A percentile compares a stretch with the other conserved stretches of the same genome.
Evolutionary conservation across 2,113 vertebrate genomes (phyloP).

Genomic region (Upupa epops): DNA sequence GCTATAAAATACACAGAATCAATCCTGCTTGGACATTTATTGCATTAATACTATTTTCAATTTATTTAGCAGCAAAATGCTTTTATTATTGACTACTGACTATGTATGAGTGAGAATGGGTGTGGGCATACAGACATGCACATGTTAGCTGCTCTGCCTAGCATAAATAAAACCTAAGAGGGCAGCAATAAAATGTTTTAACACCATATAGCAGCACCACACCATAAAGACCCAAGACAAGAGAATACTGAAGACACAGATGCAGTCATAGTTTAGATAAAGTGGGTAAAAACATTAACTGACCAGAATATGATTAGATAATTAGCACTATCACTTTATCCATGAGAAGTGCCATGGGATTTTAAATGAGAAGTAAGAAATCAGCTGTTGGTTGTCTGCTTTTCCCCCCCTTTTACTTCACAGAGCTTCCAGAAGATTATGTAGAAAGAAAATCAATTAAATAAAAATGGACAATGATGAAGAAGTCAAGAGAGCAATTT

Average conservation of each 20-base stretch:
- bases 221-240: background rate
- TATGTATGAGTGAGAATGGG: background rate
- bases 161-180: background rate
- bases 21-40: conserved; percentile 35
- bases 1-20: conserved; percentile 14
- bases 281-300: background rate
- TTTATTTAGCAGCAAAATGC: conserved; percentile 42
- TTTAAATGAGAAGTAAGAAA: conserved; percentile 9
- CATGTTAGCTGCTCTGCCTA: background rate
- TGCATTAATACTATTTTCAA: conserved; percentile 34
- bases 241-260: background rate
- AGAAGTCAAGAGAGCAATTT: conserved; percentile 77
- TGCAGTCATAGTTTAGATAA: background rate
- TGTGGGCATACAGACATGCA: background rate
- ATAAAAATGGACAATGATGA: conserved; percentile 76
- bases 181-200: background rate
- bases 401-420: background rate
- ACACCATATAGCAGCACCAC: background rate
- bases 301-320: background rate
- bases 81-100: conserved; percentile 44
- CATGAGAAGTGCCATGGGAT: background rate
- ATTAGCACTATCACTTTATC: background rate
- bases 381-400: background rate
- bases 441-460: conserved; percentile 76
- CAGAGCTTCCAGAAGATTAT: conserved; percentile 17